phyloP scores from a whole-genome alignment of 1,140 invertebrate genomes.

The Hylaeus volcanicus region DNA sequence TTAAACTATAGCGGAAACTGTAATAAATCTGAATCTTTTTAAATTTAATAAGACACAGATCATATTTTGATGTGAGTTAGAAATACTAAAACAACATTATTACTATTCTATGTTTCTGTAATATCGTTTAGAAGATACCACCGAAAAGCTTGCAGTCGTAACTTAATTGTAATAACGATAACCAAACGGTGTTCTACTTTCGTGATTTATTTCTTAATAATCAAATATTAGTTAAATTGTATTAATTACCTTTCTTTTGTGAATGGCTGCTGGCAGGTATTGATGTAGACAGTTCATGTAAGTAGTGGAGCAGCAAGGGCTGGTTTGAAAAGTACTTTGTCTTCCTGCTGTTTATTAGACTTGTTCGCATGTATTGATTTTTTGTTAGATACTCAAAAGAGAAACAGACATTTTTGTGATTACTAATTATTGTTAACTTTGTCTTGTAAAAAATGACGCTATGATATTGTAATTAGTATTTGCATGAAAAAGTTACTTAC shows the following conservation, averaged over 20 bases:
- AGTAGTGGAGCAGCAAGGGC: constrained; percentile 75
- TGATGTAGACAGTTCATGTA: constrained; percentile 82
- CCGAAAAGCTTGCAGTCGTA: constrained; percentile 29
- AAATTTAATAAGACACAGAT: background rate
- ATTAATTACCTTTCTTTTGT: constrained; percentile 79
- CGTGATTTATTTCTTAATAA: constrained; percentile 41
- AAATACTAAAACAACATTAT: constrained; percentile 24
- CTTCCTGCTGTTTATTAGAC: constrained; percentile 58
- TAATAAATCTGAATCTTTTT: background rate
- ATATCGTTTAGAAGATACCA: constrained; percentile 16
- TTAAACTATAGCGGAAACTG: background rate
- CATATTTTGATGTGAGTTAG: constrained; percentile 1
- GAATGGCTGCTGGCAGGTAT: constrained; percentile 80
- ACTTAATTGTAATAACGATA: constrained; percentile 28
- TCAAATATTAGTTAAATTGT: constrained; percentile 55
- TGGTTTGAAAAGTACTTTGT: constrained; percentile 64
- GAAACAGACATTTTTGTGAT: constrained; percentile 10
- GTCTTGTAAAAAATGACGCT: background rate
- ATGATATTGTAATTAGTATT: constrained; percentile 34
- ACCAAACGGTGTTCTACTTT: constrained; percentile 36
- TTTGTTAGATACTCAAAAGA: constrained; percentile 39
- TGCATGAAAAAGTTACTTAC: constrained; percentile 39
- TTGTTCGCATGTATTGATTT: constrained; percentile 61
- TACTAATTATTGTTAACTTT: constrained; percentile 31
- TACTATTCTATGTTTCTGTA: constrained; percentile 1